Evolutionary conservation across 2,797 vertebrate species (phyloP), one percentile per base, ranked within the genome.

Genomic region (Chelon auratus): DNA sequence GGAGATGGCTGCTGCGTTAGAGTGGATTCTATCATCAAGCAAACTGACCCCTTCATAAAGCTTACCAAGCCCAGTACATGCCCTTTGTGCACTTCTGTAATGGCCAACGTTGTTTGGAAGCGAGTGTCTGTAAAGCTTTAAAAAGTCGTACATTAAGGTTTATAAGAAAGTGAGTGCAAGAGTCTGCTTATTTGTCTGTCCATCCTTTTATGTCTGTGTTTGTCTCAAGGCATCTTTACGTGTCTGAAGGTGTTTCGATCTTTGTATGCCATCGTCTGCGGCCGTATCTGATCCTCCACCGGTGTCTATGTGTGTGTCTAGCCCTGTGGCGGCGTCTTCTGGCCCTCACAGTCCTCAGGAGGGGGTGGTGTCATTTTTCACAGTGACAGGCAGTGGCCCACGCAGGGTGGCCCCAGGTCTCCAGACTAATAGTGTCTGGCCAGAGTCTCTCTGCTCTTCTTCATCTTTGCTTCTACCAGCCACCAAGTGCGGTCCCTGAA

Each of bases 351-450:
- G 80, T 88, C 88, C 91, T 89, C 79, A 17, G 73, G 78, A 90
- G 89, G 85, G 74, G 83, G 78, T n/a, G 75, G 69, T 86, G 87
- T 93, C 92, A 94, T 95, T 94, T 94, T 91, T 95, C 94, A 94
- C 89, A 68, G 69, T 91, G 92, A 94, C 94, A 94, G 90, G 83
- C 83, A 81, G 84, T 75, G 55, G 84, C 90, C 92, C 85, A 91
- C 87, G 83, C 90, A 87, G 74, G 91, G 84, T 85, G 86, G 91
- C 89, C 89, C 69, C 69, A 33, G 89, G 84, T 90, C 87, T 89
- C 80, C 79, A 91, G 91, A 93, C 93, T 91, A 93, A 94, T 92
- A 89, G 87, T 79, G 87, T 93, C 91, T 92, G 91, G 87, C 77
- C 68, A 13, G 24, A 78, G 71, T 78, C 77, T 77, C 74, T 55